Evolutionary conservation across 2,888 invertebrate species (phyloP).

Genomic region (Lordiphosa andalusiaca): DNA sequence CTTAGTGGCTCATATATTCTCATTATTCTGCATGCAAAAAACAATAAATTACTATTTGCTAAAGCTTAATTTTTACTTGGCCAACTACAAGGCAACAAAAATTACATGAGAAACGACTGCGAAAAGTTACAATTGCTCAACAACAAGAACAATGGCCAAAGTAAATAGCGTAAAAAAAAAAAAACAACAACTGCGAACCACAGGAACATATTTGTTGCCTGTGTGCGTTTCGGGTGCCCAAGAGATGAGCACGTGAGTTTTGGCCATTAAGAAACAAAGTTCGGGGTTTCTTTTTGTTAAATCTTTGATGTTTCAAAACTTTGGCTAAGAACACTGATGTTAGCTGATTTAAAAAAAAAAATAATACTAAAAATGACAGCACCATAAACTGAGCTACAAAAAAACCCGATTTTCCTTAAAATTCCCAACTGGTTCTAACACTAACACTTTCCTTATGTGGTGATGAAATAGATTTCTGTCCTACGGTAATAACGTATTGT

Average conservation of each 20-base stretch:
- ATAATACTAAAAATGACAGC: too few species aligned
- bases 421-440: too few species aligned
- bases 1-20: conserved; percentile 56
- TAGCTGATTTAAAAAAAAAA: too few species aligned
- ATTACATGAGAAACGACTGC: conserved; percentile 48
- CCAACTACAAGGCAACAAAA: conserved; percentile 41
- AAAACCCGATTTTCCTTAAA: too few species aligned
- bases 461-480: too few species aligned
- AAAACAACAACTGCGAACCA: conserved; percentile 30
- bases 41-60: conserved; percentile 75
- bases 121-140: conserved; percentile 61
- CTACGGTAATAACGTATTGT: too few species aligned
- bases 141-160: conserved; percentile 37
- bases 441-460: too few species aligned
- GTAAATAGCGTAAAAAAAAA: conserved; percentile 47
- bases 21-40: conserved; percentile 66
- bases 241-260: conserved; percentile 40
- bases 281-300: too few species aligned
- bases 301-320: too few species aligned
- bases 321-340: too few species aligned
- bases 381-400: too few species aligned
- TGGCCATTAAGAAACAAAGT: too few species aligned
- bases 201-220: not conserved
- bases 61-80: conserved; percentile 71
- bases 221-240: conserved; percentile 27